A percentile compares a stretch with the other conserved stretches of the same genome.
Conservation (phyloP, 2,888 invertebrate genomes). For the Vandiemenella viatica region DNA sequence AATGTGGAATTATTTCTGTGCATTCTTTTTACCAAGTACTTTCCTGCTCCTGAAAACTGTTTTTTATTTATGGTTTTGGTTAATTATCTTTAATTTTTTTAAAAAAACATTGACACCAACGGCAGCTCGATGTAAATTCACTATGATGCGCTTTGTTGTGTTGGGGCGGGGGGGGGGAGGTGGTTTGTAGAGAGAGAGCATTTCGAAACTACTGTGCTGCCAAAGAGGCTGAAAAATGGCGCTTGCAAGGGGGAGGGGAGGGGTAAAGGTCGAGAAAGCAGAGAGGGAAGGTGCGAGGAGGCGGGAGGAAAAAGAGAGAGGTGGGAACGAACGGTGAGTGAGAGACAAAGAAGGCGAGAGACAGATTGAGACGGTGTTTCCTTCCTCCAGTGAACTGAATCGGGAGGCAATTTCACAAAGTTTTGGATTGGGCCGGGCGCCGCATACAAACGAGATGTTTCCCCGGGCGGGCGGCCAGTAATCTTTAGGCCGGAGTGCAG, state of each 20-base stretch:
- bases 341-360: neutral
- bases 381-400: slow-evolving; percentile 37
- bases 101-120: too few species aligned
- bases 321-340: slow-evolving; percentile 7
- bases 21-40: too few species aligned
- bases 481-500: slow-evolving; percentile 5
- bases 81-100: too few species aligned
- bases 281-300: slow-evolving; percentile 18
- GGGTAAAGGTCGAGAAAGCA: slow-evolving; percentile 17
- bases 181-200: too few species aligned
- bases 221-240: too few species aligned
- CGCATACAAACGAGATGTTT: slow-evolving; percentile 35
- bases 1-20: too few species aligned
- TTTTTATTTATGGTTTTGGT: too few species aligned
- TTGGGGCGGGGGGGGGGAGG: too few species aligned
- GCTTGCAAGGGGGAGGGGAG: slow-evolving; percentile 1
- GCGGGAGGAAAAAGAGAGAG: slow-evolving; percentile 12
- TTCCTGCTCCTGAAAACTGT: too few species aligned
- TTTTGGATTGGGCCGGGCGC: slow-evolving; percentile 32
- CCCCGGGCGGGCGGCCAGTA: slow-evolving; percentile 14
- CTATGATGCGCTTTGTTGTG: too few species aligned
- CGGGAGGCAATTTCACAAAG: slow-evolving; percentile 39
- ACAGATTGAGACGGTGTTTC: slow-evolving; percentile 23
- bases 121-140: too few species aligned
- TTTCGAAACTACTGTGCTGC: too few species aligned